These are phyloP conservation scores for Oreohelix idahoensis DNA, from an alignment of 1,140 invertebrate genomes.

Conservation along the genomic window DNA sequence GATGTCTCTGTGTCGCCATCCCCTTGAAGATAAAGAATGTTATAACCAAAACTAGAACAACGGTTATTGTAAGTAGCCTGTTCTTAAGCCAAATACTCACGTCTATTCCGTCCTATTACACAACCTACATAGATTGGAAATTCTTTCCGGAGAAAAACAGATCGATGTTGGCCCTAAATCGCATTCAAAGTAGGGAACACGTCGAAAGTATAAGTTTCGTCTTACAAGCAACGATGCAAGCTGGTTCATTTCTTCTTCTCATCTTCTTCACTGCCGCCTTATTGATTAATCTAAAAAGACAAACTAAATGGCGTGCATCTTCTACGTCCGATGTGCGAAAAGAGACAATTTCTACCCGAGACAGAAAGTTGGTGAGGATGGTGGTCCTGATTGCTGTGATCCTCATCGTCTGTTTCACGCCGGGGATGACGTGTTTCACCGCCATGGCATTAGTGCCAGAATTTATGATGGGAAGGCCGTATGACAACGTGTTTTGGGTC, in stretches of 20 bases:
- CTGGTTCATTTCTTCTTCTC: not conserved
- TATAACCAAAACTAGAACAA: too few relatives aligned
- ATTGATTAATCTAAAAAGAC: not conserved
- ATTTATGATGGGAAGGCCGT: not conserved
- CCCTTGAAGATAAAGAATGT: too few relatives aligned
- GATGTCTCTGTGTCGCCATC: too few relatives aligned
- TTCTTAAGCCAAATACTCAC: not conserved
- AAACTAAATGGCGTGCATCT: not conserved
- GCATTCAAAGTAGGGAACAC: not conserved
- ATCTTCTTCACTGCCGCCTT: not conserved
- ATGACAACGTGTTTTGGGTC: not conserved
- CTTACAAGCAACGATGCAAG: not conserved
- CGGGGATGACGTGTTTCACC: not conserved
- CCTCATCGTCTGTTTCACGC: conserved; percentile 14
- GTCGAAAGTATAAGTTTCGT: not conserved
- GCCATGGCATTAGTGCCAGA: not conserved
- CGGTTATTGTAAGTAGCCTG: too few relatives aligned
- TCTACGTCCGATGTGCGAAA: not conserved
- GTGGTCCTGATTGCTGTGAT: not conserved
- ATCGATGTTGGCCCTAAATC: not conserved
- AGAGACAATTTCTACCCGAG: not conserved
- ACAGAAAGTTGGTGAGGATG: not conserved
- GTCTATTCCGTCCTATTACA: not conserved
- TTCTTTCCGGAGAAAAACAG: too few relatives aligned
- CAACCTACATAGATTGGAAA: too few relatives aligned